These are phyloP conservation scores for Argentina silus DNA, from an alignment of 2,797 vertebrate genomes.

Conservation along the genomic window DNA sequence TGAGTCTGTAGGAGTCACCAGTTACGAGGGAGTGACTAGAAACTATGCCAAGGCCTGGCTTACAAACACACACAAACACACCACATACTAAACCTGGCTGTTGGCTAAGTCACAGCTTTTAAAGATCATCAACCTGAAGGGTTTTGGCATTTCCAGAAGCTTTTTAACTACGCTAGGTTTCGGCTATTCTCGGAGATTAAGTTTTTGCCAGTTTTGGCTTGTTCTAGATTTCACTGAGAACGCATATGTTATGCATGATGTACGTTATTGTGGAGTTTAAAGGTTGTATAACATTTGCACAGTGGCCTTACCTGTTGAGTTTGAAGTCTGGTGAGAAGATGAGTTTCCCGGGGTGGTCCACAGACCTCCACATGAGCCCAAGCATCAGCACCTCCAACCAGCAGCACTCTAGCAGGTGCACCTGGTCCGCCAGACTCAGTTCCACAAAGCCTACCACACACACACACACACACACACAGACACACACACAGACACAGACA, in stretches of 20 bases:
- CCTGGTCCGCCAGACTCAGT: slow-evolving; percentile 89
- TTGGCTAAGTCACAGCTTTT: neutral
- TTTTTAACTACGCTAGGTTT: too few relatives aligned
- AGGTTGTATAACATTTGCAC: neutral
- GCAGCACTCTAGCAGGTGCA: slow-evolving; percentile 93
- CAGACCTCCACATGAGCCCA: slow-evolving; percentile 97
- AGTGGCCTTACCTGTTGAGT: slow-evolving; percentile 85
- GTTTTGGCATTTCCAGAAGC: too few relatives aligned
- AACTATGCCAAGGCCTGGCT: slow-evolving; percentile 7
- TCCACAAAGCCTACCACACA: slow-evolving; percentile 86
- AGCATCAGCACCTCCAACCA: slow-evolving; percentile 98
- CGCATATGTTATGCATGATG: too few relatives aligned
- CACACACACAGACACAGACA: neutral
- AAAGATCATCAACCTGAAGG: neutral
- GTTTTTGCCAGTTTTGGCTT: too few relatives aligned
- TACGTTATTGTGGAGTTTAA: neutral
- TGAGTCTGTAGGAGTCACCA: slow-evolving; percentile 16
- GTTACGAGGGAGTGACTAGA: neutral
- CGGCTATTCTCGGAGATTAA: too few relatives aligned
- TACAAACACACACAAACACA: neutral
- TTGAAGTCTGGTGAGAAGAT: slow-evolving; percentile 95
- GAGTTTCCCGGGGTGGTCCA: slow-evolving; percentile 93
- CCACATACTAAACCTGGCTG: neutral
- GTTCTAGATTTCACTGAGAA: too few relatives aligned
- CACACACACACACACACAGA: slow-evolving; percentile 2